Evolutionary conservation across 53 echinoderm and acorn worm genomes (phyloP).

Genomic region (Holothuria scabra): DNA sequence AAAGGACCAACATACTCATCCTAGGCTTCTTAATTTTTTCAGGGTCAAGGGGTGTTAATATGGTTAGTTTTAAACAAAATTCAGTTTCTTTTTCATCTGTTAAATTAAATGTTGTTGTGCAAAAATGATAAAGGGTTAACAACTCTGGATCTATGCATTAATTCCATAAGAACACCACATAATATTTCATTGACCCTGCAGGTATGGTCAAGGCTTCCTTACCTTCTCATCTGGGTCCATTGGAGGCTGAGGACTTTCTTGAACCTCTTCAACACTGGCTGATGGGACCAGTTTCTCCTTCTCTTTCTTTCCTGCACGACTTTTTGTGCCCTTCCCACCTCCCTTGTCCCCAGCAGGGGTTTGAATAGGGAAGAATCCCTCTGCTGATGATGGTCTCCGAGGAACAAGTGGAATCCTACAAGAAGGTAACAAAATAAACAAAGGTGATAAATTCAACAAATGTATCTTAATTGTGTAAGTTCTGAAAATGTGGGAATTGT

Average conservation of each 20-base stretch:
- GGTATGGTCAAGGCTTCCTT: background rate
- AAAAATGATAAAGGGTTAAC: background rate
- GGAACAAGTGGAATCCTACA: constrained; percentile 92
- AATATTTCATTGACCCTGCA: background rate
- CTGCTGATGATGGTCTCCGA: constrained; percentile 87
- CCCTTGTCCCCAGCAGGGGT: constrained; percentile 83
- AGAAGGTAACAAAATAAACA: too few relatives aligned
- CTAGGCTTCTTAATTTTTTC: too few relatives aligned
- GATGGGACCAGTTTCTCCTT: constrained; percentile 79
- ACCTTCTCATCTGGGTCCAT: constrained; percentile 98
- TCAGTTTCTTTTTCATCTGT: too few relatives aligned
- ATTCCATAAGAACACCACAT: background rate
- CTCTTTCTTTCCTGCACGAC: constrained; percentile 88
- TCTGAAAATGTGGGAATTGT: too few relatives aligned
- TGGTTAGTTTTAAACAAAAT: too few relatives aligned
- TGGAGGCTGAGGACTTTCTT: constrained; percentile 91
- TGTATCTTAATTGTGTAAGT: too few relatives aligned
- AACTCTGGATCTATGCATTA: background rate
- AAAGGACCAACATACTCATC: too few relatives aligned
- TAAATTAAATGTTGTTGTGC: too few relatives aligned
- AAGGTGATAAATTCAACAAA: too few relatives aligned
- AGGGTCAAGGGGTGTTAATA: too few relatives aligned
- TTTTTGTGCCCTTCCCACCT: constrained; percentile 90
- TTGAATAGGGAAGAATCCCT: constrained; percentile 95
- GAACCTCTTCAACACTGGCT: constrained; percentile 77